A percentile compares a stretch with the other conserved stretches of the same genome.
phyloP scores from a whole-genome alignment of 2,113 vertebrate genomes.

The Delphinapterus leucas region DNA sequence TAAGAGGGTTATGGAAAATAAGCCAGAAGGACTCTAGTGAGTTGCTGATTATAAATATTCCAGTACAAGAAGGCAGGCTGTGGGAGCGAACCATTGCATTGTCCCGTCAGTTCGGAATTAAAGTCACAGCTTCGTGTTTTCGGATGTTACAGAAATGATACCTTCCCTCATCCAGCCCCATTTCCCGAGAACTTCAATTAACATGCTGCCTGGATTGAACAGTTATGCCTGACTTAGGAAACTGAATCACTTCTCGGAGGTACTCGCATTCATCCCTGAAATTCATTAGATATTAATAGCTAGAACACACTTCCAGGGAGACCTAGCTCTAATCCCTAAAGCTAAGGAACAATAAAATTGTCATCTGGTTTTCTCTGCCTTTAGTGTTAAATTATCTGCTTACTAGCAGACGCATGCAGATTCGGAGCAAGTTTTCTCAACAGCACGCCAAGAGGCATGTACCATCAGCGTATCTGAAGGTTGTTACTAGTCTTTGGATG shows the following conservation, averaged over 20 bases:
- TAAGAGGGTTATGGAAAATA: background rate
- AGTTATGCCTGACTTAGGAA: background rate
- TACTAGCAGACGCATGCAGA: background rate
- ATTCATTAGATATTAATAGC: conserved; percentile 18
- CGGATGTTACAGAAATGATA: background rate
- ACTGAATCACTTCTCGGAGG: background rate
- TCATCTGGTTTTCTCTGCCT: conserved; percentile 18
- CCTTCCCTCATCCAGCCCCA: background rate
- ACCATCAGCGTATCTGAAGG: background rate
- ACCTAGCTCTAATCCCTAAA: background rate
- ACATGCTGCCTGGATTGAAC: background rate
- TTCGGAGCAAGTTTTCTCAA: background rate
- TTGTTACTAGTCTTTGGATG: background rate
- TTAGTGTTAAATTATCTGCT: background rate
- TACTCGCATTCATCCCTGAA: conserved; percentile 22
- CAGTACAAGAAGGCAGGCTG: background rate
- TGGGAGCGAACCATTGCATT: background rate
- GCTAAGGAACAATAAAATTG: conserved; percentile 26
- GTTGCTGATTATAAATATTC: background rate
- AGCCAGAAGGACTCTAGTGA: background rate
- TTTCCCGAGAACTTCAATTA: background rate
- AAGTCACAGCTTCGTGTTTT: background rate
- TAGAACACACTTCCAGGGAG: conserved; percentile 9
- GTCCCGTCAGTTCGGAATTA: background rate
- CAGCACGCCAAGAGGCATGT: background rate